These are phyloP conservation scores for Sminthurinus aureus DNA, from an alignment of 2,888 invertebrate species.

Conservation along the genomic window DNA sequence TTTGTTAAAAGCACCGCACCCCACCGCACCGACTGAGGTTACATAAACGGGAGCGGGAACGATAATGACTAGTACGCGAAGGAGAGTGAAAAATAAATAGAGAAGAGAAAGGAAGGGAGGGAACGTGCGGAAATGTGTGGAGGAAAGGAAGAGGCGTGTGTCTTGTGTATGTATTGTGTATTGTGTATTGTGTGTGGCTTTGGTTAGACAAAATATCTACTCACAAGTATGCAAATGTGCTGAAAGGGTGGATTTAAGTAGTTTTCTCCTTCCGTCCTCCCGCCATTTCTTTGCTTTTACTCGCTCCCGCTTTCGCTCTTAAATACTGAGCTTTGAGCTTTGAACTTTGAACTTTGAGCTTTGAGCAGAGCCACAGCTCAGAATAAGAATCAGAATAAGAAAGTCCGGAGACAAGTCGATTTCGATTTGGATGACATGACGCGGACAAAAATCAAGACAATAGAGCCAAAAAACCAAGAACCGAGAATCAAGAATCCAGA, in stretches of 20 bases:
- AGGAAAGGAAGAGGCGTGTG: conserved; percentile 3
- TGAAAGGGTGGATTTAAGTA: conserved; percentile 12
- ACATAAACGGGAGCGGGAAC: neutral
- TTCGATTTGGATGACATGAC: neutral
- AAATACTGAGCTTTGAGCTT: too few relatives aligned
- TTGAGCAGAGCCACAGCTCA: too few relatives aligned
- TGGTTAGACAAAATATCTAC: neutral
- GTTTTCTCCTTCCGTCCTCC: neutral
- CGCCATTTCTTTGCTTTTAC: too few relatives aligned
- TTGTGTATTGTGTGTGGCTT: too few relatives aligned
- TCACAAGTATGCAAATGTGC: conserved; percentile 16
- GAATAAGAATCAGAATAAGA: too few relatives aligned
- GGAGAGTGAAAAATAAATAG: neutral
- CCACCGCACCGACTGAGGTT: neutral
- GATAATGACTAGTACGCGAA: neutral
- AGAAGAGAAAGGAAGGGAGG: neutral
- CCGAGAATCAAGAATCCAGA: too few relatives aligned
- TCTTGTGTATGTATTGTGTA: too few relatives aligned
- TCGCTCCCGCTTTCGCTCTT: too few relatives aligned
- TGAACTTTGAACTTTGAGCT: too few relatives aligned
- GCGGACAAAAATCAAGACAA: neutral
- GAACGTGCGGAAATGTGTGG: neutral
- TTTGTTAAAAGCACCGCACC: too few relatives aligned
- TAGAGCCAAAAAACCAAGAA: neutral
- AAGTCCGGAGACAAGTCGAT: too few relatives aligned